Evolutionary conservation across 2,888 invertebrate genomes (phyloP).

Genomic region (Nymphalis polychloros): DNA sequence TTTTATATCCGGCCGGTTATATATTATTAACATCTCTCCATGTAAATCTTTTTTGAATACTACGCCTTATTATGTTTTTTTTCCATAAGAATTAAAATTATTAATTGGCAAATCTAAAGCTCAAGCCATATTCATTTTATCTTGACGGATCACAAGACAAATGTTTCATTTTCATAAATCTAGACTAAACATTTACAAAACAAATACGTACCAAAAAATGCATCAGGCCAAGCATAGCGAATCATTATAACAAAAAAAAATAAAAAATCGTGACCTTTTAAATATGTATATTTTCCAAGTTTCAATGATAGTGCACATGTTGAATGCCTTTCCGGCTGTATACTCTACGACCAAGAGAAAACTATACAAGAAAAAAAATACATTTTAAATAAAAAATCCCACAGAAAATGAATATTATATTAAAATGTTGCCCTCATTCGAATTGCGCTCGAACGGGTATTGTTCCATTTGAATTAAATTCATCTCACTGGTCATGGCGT

Average conservation of each 20-base stretch:
- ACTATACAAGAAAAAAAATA: background rate
- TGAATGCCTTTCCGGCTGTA: background rate
- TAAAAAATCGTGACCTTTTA: background rate
- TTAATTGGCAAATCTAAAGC: too few relatives aligned
- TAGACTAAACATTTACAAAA: background rate
- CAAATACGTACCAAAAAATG: background rate
- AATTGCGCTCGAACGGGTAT: constrained; percentile 3
- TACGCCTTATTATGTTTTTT: too few relatives aligned
- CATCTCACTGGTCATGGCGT: background rate
- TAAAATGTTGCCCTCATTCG: background rate
- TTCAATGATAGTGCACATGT: background rate
- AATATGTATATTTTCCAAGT: background rate
- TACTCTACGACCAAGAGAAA: too few relatives aligned
- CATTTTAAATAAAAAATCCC: background rate
- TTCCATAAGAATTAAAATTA: too few relatives aligned
- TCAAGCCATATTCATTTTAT: too few relatives aligned
- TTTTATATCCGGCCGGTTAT: too few relatives aligned
- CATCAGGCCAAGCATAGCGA: background rate
- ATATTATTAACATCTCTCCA: too few relatives aligned
- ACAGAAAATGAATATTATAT: background rate
- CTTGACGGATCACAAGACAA: too few relatives aligned
- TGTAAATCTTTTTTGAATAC: too few relatives aligned
- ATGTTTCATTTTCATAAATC: background rate
- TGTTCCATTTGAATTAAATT: constrained; percentile 13
- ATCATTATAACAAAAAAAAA: background rate